A percentile compares a stretch with the other conserved stretches of the same genome.
These are phyloP conservation scores for Ridgeia piscesae DNA, from an alignment of 1,140 invertebrate species.

Conservation along the genomic window DNA sequence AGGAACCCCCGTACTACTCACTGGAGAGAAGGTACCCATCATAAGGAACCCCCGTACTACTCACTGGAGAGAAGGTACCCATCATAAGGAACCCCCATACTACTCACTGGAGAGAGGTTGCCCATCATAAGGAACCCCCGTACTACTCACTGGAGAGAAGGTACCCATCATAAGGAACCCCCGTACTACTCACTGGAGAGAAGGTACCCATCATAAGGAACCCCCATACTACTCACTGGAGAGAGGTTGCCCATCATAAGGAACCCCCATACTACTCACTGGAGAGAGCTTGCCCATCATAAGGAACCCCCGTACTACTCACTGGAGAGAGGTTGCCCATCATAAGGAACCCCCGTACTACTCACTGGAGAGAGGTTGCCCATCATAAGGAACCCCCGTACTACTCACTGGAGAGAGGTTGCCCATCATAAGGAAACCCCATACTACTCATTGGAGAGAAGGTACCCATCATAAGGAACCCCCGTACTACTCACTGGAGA, in stretches of 20 bases:
- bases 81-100: constrained; percentile 82
- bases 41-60: constrained; percentile 72
- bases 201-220: constrained; percentile 99
- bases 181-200: constrained; percentile 69
- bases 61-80: constrained; percentile 89
- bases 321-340: constrained; percentile 95
- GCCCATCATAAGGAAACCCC: constrained; percentile 91
- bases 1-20: constrained; percentile 68
- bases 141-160: constrained; percentile 73
- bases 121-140: constrained; percentile 91
- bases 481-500: constrained; percentile 69
- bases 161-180: constrained; percentile 97
- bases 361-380: constrained; percentile 87
- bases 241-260: constrained; percentile 98
- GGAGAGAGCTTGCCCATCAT: constrained; percentile 98
- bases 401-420: constrained; percentile 81
- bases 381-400: constrained; percentile 85
- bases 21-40: constrained; percentile 95
- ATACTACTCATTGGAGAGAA: constrained; percentile 73
- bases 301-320: constrained; percentile 66
- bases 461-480: constrained; percentile 97
- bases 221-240: constrained; percentile 63
- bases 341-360: constrained; percentile 75
- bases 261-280: constrained; percentile 65
- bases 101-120: constrained; percentile 81